Conservation (phyloP, 2,113 vertebrate species). For the Pungitius pungitius region DNA sequence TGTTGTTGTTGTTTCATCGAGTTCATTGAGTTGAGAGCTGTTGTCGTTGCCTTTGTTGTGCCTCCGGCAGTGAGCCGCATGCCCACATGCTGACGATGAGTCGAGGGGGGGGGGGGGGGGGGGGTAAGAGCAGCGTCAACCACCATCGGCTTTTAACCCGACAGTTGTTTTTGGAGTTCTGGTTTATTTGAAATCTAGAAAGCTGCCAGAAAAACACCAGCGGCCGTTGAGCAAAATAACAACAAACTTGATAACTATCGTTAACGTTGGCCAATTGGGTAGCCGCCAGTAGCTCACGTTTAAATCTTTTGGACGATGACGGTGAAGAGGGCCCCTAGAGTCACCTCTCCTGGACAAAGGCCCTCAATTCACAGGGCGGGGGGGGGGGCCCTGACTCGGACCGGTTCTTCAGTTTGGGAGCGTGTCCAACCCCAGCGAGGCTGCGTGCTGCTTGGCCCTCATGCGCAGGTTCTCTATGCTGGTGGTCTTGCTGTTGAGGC, state of each 20-base stretch:
- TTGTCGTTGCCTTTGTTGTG: conserved; percentile 10
- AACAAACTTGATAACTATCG: background rate
- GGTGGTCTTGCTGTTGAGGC: conserved; percentile 98
- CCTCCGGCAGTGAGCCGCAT: conserved; percentile 11
- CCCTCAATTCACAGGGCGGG: background rate
- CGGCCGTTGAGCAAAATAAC: background rate
- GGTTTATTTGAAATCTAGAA: background rate
- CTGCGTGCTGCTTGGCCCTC: conserved; percentile 96
- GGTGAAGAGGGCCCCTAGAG: conserved; percentile 16
- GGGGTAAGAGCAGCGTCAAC: background rate
- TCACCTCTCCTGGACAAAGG: background rate
- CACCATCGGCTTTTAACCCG: conserved; percentile 6
- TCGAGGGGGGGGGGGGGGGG: background rate
- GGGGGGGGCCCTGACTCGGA: background rate
- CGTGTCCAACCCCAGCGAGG: conserved; percentile 93
- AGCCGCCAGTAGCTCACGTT: background rate
- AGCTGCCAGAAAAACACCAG: conserved; percentile 2
- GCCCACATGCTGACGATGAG: background rate
- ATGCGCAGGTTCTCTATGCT: conserved; percentile 98
- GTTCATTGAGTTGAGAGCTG: conserved; percentile 27
- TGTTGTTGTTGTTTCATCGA: conserved; percentile 18
- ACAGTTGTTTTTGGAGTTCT: conserved; percentile 14
- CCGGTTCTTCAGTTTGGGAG: conserved; percentile 94
- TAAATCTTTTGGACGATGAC: conserved; percentile 11
- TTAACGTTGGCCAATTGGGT: background rate